Evolutionary conservation across 2,888 invertebrate genomes (phyloP).

Genomic region (Dynastes maya): DNA sequence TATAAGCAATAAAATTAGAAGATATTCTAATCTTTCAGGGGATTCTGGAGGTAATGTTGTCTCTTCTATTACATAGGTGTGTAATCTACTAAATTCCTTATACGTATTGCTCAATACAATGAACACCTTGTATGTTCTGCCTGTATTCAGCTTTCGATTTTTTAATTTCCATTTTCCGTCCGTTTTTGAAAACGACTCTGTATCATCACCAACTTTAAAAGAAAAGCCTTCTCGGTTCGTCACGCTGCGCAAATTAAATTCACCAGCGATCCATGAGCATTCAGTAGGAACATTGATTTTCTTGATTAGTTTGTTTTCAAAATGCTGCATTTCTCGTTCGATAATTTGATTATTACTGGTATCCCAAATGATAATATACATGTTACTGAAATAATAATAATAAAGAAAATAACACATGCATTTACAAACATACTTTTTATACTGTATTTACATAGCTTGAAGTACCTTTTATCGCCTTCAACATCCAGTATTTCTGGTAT

Average conservation of each 20-base stretch:
- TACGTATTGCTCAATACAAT: conserved; percentile 29
- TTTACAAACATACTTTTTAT: not conserved
- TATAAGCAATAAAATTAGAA: conserved; percentile 52
- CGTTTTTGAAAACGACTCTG: conserved; percentile 8
- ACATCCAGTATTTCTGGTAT: conserved; percentile 33
- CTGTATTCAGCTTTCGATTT: conserved; percentile 53
- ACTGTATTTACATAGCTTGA: not conserved
- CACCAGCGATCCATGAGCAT: conserved; percentile 47
- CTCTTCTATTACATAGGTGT: not conserved
- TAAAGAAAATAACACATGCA: not conserved
- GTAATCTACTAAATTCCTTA: not conserved
- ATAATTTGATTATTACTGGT: not conserved
- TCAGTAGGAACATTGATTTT: not conserved
- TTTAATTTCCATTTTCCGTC: conserved; percentile 19
- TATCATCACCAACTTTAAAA: conserved; percentile 44
- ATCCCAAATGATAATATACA: conserved; percentile 39
- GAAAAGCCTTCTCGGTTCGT: not conserved
- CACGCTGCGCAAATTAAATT: not conserved
- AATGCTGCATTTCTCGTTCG: not conserved
- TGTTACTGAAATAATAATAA: conserved; percentile 25
- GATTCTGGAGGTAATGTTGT: not conserved
- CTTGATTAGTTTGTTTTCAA: not conserved
- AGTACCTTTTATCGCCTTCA: conserved; percentile 25
- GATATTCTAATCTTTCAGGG: not conserved
- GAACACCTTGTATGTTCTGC: conserved; percentile 29